phyloP scores from a whole-genome alignment of 1,140 invertebrate genomes.

The Periplaneta americana region DNA sequence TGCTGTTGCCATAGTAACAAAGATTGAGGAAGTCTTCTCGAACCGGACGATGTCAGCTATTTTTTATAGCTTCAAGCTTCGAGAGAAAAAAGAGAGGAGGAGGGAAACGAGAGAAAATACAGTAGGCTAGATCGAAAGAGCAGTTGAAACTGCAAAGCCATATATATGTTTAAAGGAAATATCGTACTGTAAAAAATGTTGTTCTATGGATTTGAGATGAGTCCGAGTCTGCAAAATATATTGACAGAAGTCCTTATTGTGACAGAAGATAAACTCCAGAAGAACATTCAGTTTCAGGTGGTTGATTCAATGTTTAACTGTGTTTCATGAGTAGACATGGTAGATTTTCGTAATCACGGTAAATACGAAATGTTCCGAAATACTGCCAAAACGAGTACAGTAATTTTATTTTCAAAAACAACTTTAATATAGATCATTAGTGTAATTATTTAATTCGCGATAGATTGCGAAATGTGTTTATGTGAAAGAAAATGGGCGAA shows the following conservation, averaged over 20 bases:
- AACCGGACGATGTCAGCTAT: neutral
- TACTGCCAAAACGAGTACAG: too few species aligned
- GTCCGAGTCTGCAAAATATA: neutral
- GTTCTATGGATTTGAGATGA: neutral
- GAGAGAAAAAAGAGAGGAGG: neutral
- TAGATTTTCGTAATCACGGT: too few species aligned
- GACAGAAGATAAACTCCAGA: too few species aligned
- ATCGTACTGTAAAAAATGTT: neutral
- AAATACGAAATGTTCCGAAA: too few species aligned
- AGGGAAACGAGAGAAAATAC: neutral
- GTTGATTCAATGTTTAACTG: too few species aligned
- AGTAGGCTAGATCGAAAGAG: neutral
- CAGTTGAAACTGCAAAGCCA: neutral
- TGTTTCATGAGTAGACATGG: too few species aligned
- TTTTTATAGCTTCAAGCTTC: neutral
- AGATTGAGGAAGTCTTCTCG: constrained; percentile 9
- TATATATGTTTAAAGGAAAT: neutral
- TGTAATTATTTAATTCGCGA: too few species aligned
- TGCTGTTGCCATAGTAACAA: constrained; percentile 9
- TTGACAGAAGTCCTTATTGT: neutral
- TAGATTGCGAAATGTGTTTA: too few species aligned
- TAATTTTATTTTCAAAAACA: too few species aligned
- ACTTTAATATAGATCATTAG: too few species aligned
- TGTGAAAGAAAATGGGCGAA: too few species aligned
- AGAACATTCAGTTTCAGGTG: too few species aligned